Evolutionary conservation across 2,113 vertebrate species (phyloP), one percentile per base, ranked within the genome.

Genomic region (Clarias macrocephalus): DNA sequence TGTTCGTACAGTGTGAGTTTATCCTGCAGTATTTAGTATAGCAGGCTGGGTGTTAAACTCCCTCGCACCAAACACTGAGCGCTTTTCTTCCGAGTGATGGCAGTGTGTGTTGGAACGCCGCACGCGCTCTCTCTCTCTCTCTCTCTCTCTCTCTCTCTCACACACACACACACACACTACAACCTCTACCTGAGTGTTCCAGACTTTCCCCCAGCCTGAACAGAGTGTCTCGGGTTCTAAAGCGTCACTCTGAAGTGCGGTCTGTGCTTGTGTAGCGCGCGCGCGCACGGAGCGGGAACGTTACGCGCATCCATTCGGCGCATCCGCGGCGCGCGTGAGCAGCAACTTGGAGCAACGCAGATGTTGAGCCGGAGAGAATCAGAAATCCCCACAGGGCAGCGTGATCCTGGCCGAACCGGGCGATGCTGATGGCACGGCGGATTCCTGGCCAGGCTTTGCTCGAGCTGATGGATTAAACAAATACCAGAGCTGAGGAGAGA

Each of bases 391-490:
- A 16, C 65, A 11, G 48, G 21, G 52, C 77, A 30, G 3, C 25
- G 85, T 54, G 59, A 52, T 7, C 37, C 79, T n/a, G 56, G 12
- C 10, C 86, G 80, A 23, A 59, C 7, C 12, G 57, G 30, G 63
- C 79, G 30, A 87, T 87, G 85, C 77, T 73, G 65, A 82, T 42
- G 15, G 25, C 62, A 23, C 60, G 21, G 63, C 48, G 23, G 76
- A 59, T 57, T 33, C n/a, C 6, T 77, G 30, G 37, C 10, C 85
- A 37, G 66, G n/a, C 10, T 81, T 60, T 30, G 37, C 63, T 59
- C 16, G 25, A 62, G 15, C 80, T 62, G 57, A 82, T 87, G 86
- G 86, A 87, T 60, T 87, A 87, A 72, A 18, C 33, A 42, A n/a
- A 48, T 48, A 48, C 48, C 57, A 28, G 37, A 33, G 18, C 63